phyloP scores from a whole-genome alignment of 2,797 vertebrate species.

The Protonibea diacanthus region DNA sequence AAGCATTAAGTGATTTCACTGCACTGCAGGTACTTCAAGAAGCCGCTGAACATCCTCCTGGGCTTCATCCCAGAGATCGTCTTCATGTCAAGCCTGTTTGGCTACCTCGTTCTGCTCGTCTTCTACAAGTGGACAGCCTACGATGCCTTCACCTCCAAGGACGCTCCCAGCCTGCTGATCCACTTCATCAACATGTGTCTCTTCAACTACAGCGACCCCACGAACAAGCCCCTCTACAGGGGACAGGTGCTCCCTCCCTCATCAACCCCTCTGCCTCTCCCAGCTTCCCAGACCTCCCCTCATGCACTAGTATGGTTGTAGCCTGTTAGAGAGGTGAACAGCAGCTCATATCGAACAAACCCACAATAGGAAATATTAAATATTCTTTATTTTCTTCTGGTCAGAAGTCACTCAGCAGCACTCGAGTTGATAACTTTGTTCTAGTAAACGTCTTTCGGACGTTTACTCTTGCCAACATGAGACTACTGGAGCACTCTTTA shows the following conservation, averaged over 20 bases:
- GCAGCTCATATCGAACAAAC: neutral
- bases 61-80: conserved; percentile 98
- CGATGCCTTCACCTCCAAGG: conserved; percentile 89
- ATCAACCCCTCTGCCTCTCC: conserved; percentile 33
- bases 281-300: neutral
- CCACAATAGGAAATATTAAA: neutral
- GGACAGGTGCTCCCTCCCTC: conserved; percentile 90
- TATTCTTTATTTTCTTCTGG: neutral
- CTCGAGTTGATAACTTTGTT: neutral
- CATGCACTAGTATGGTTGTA: neutral
- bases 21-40: conserved; percentile 94
- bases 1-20: conserved; percentile 4
- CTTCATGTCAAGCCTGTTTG: conserved; percentile 95
- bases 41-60: conserved; percentile 96
- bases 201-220: conserved; percentile 93
- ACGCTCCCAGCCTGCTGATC: conserved; percentile 96
- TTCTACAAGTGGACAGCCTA: conserved; percentile 98
- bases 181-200: conserved; percentile 99
- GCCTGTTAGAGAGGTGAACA: conserved; percentile 1
- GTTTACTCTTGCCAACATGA: neutral
- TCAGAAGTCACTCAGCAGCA: neutral
- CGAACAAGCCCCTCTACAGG: conserved; percentile 90
- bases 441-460: neutral
- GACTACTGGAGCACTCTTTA: too few species aligned
- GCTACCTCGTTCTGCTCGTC: conserved; percentile 95